Evolutionary conservation across 2,797 vertebrate species (phyloP).

Genomic region (Falco concolor): DNA sequence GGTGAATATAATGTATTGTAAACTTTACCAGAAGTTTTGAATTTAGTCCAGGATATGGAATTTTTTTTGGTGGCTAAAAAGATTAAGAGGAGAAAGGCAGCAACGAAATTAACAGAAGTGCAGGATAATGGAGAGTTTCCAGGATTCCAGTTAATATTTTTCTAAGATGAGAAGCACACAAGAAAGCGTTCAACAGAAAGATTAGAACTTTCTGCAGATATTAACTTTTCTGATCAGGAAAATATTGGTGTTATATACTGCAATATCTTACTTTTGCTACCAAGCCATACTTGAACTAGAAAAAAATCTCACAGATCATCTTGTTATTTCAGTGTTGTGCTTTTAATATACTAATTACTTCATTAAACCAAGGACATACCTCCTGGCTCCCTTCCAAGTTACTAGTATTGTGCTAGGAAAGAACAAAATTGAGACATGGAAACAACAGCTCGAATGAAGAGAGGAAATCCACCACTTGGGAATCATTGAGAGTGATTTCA

Average conservation of each 20-base stretch:
- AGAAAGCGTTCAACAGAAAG: background rate
- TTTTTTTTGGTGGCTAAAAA: background rate
- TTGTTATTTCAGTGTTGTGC: background rate
- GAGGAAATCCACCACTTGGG: background rate
- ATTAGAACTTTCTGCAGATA: background rate
- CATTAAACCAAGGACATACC: background rate
- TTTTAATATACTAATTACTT: background rate
- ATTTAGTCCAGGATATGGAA: background rate
- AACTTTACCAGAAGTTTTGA: slow-evolving; percentile 19
- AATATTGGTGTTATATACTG: background rate
- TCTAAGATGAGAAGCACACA: background rate
- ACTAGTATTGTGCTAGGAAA: background rate
- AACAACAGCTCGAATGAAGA: background rate
- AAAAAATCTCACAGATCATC: background rate
- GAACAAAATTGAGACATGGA: background rate
- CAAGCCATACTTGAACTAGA: background rate
- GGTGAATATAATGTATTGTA: background rate
- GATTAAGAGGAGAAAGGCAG: background rate
- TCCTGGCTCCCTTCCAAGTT: background rate
- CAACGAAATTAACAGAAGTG: background rate
- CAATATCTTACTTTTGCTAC: background rate
- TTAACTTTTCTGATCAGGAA: background rate
- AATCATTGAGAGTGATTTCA: background rate
- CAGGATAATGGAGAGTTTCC: background rate
- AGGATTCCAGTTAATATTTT: background rate